These are phyloP conservation scores for Anthophora plumipes DNA, from an alignment of 2,888 invertebrate species.

Conservation along the genomic window DNA sequence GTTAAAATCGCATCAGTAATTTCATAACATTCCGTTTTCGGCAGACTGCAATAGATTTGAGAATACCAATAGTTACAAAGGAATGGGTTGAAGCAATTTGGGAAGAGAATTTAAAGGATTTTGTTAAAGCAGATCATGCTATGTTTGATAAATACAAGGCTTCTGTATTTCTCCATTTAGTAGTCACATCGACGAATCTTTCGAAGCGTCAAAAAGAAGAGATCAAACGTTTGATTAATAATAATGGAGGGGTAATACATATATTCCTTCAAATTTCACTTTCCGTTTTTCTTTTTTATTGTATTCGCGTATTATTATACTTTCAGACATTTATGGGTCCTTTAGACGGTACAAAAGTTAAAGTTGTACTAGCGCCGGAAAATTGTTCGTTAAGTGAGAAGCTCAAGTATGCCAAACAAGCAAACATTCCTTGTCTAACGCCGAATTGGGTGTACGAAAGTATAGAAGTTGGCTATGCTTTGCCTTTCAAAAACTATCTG, in stretches of 20 bases:
- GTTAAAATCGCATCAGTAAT: background rate
- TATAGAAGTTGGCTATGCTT: constrained; percentile 89
- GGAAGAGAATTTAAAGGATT: constrained; percentile 88
- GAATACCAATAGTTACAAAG: constrained; percentile 89
- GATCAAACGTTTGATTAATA: constrained; percentile 88
- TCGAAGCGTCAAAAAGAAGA: constrained; percentile 87
- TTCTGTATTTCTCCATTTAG: constrained; percentile 91
- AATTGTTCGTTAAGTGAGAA: constrained; percentile 88
- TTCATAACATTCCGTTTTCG: constrained; percentile 55
- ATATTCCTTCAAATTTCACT: constrained; percentile 9
- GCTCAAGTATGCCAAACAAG: constrained; percentile 87
- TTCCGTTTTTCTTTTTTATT: constrained; percentile 23
- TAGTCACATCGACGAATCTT: constrained; percentile 92
- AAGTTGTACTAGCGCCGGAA: constrained; percentile 85
- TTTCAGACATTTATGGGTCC: constrained; percentile 85
- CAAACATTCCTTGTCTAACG: constrained; percentile 89
- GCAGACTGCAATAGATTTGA: constrained; percentile 89
- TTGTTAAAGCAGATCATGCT: constrained; percentile 87
- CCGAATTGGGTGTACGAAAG: constrained; percentile 93
- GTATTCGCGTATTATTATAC: background rate
- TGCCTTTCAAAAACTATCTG: constrained; percentile 87
- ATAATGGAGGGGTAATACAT: constrained; percentile 88
- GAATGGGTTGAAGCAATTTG: constrained; percentile 94
- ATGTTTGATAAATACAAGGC: constrained; percentile 88
- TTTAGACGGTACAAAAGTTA: constrained; percentile 86